Percentiles rank a stretch among this genome's conserved stretches.
Conservation (phyloP, 2,797 vertebrate species). For the Heterohyrax brucei region DNA sequence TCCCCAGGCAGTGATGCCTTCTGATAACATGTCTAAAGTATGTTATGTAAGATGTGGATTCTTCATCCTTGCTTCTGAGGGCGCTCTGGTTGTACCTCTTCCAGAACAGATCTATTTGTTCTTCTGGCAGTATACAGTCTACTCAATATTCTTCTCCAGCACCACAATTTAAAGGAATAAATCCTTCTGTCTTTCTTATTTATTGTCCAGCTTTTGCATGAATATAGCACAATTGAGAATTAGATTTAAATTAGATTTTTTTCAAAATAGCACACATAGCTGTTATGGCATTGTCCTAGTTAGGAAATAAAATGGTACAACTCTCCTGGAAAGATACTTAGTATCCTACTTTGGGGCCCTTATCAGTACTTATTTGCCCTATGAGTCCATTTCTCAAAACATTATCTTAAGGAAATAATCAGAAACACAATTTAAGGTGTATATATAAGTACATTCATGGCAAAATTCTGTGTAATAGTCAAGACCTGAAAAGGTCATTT, state of each 20-base stretch:
- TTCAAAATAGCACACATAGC: neutral
- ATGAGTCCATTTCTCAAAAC: neutral
- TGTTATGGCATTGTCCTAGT: neutral
- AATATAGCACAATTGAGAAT: too few relatives aligned
- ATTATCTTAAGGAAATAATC: conserved; percentile 60
- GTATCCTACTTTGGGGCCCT: neutral
- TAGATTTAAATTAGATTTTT: neutral
- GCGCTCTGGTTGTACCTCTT: too few relatives aligned
- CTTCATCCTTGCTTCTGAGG: too few relatives aligned
- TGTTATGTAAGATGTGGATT: too few relatives aligned
- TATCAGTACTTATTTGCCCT: neutral
- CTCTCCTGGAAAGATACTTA: conserved; percentile 20
- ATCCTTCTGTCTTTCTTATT: too few relatives aligned
- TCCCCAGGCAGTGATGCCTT: too few relatives aligned
- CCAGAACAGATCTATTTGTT: too few relatives aligned
- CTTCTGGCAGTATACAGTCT: too few relatives aligned
- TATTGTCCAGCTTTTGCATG: too few relatives aligned
- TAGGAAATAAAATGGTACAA: neutral
- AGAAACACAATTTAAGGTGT: neutral
- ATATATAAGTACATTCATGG: neutral
- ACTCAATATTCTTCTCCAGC: too few relatives aligned
- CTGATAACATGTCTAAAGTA: too few relatives aligned
- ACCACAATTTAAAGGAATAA: too few relatives aligned
- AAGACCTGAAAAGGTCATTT: conserved; percentile 23
- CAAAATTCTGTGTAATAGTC: neutral